These are phyloP conservation scores for Pyrrhia umbra DNA, from an alignment of 2,888 invertebrate species.

Conservation along the genomic window DNA sequence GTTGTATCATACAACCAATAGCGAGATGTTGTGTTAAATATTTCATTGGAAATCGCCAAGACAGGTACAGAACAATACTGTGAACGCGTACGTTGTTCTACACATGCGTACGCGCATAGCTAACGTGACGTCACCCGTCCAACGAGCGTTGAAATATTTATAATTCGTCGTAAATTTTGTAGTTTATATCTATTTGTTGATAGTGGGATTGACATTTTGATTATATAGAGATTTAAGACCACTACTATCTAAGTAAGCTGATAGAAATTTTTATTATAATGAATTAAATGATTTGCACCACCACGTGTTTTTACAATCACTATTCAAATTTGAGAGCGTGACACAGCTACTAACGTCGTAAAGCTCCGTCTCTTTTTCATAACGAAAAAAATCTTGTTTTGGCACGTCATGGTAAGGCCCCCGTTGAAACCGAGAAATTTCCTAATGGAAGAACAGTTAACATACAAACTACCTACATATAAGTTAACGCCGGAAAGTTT, in stretches of 20 bases:
- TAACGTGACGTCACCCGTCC: conserved; percentile 15
- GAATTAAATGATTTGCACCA: neutral
- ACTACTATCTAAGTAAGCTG: neutral
- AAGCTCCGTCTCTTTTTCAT: too few relatives aligned
- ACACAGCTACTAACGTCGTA: too few relatives aligned
- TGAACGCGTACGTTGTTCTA: conserved; percentile 14
- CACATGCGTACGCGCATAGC: conserved; percentile 33
- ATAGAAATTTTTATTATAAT: neutral
- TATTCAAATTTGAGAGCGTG: too few relatives aligned
- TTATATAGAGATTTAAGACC: neutral
- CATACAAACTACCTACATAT: too few relatives aligned
- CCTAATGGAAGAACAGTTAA: too few relatives aligned
- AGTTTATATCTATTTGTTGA: neutral
- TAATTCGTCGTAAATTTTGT: neutral
- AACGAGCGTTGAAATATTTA: conserved; percentile 12
- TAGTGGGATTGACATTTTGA: conserved; percentile 18
- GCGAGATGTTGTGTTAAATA: conserved; percentile 44
- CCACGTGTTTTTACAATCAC: too few relatives aligned
- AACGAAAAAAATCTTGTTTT: too few relatives aligned
- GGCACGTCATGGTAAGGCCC: too few relatives aligned
- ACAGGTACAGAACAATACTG: conserved; percentile 29
- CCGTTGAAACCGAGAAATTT: too few relatives aligned
- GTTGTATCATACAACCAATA: conserved; percentile 11
- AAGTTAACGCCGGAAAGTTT: too few relatives aligned
- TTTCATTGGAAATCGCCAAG: conserved; percentile 44